Evolutionary conservation across 2,888 invertebrate species (phyloP).

Genomic region (Athrips mouffetella): DNA sequence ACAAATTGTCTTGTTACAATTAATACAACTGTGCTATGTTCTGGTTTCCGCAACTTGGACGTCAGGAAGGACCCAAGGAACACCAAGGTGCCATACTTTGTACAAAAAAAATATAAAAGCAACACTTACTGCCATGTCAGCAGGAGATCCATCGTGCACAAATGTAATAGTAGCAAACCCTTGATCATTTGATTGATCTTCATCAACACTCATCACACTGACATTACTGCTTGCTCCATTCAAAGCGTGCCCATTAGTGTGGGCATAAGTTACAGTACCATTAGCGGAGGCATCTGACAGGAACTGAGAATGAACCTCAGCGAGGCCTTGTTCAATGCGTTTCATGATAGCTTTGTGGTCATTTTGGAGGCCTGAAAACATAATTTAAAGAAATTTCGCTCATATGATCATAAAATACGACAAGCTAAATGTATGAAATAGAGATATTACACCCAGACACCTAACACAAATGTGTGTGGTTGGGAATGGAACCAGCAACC

Average conservation of each 20-base stretch:
- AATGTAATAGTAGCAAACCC: slow-evolving; percentile 84
- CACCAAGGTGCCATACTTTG: no score
- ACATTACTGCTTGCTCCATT: slow-evolving; percentile 22
- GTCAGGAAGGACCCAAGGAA: no score
- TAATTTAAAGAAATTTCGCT: not conserved
- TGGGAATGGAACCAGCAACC: no score
- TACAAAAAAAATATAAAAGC: not conserved
- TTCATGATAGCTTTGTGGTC: slow-evolving; percentile 92
- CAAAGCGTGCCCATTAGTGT: slow-evolving; percentile 23
- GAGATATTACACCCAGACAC: no score
- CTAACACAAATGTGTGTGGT: no score
- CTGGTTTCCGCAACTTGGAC: no score
- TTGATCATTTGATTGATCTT: slow-evolving; percentile 38
- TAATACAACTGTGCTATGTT: no score
- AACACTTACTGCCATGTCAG: slow-evolving; percentile 85
- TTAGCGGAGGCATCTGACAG: slow-evolving; percentile 1
- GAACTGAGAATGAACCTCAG: slow-evolving; percentile 78
- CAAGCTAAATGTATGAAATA: no score
- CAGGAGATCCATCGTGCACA: slow-evolving; percentile 88
- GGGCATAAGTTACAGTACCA: slow-evolving; percentile 2
- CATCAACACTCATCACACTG: slow-evolving; percentile 16
- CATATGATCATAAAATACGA: no score
- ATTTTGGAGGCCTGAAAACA: slow-evolving; percentile 86
- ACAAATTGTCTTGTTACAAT: no score
- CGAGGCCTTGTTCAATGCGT: slow-evolving; percentile 87